phyloP scores from a whole-genome alignment of 2,888 invertebrate species.

The Pomacea canaliculata region DNA sequence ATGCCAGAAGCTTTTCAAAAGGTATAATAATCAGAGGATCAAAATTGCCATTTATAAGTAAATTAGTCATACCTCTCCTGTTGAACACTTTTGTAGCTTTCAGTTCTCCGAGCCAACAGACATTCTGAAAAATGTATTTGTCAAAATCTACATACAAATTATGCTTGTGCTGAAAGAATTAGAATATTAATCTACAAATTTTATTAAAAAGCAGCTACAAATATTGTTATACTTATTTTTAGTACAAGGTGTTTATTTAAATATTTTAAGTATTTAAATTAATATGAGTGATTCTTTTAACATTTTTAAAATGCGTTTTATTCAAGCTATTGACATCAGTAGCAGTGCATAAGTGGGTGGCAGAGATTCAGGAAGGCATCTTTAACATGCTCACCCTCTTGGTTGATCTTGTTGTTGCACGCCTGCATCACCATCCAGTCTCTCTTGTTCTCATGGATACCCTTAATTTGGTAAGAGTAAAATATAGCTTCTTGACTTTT shows the following conservation, averaged over 20 bases:
- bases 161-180: no score
- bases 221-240: no score
- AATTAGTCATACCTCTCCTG: not conserved
- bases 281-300: no score
- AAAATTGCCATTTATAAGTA: not conserved
- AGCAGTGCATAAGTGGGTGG: slow-evolving; percentile 71
- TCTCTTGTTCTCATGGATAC: slow-evolving; percentile 67
- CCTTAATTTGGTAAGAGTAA: slow-evolving; percentile 63
- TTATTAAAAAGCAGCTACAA: no score
- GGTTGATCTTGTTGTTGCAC: slow-evolving; percentile 69
- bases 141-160: no score
- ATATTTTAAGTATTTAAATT: no score
- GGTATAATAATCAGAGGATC: slow-evolving; percentile 43
- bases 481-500: not conserved
- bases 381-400: slow-evolving; percentile 71
- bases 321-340: slow-evolving; percentile 69
- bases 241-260: no score
- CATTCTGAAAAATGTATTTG: no score
- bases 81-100: not conserved
- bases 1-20: slow-evolving; percentile 72
- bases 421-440: slow-evolving; percentile 68
- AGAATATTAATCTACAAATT: no score
- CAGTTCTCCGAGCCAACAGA: not conserved
- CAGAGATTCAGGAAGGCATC: slow-evolving; percentile 72
- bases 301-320: not conserved